A percentile compares a stretch with the other conserved stretches of the same genome.
Conservation (phyloP, 1,140 invertebrate species). For the Adelges cooleyi region DNA sequence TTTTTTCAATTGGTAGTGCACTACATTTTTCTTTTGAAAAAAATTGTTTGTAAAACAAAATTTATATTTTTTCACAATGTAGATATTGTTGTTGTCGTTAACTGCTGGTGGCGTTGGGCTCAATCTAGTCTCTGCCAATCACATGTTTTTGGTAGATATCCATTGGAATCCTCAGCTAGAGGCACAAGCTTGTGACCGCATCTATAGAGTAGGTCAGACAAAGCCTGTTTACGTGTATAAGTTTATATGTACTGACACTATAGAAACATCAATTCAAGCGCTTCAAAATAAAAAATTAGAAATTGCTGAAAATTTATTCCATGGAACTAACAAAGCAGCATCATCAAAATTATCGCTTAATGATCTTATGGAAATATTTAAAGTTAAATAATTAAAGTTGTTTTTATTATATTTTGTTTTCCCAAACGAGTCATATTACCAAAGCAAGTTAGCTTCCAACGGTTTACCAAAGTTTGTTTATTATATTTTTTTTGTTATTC, state of each 20-base stretch:
- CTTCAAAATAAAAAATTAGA: not conserved
- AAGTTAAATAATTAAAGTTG: slow-evolving; percentile 31
- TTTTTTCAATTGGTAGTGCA: no score
- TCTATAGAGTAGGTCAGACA: slow-evolving; percentile 77
- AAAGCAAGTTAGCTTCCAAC: no score
- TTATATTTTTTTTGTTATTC: no score
- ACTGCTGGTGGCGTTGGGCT: slow-evolving; percentile 80
- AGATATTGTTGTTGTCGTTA: slow-evolving; percentile 60
- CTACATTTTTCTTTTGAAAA: no score
- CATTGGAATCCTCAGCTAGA: slow-evolving; percentile 94
- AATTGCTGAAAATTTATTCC: not conserved
- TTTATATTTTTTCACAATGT: not conserved
- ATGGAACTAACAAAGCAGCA: not conserved
- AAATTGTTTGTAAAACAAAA: not conserved
- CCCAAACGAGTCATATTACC: no score
- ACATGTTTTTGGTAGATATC: slow-evolving; percentile 74
- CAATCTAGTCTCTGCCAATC: slow-evolving; percentile 78
- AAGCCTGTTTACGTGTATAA: slow-evolving; percentile 71
- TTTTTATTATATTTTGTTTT: no score
- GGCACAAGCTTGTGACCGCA: slow-evolving; percentile 77
- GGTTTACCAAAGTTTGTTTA: no score
- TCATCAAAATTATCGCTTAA: not conserved
- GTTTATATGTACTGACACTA: slow-evolving; percentile 39
- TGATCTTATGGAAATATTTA: not conserved
- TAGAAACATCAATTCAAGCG: not conserved